These are phyloP conservation scores for Exocentrus adspersus DNA, from an alignment of 2,888 invertebrate genomes.

Conservation along the genomic window DNA sequence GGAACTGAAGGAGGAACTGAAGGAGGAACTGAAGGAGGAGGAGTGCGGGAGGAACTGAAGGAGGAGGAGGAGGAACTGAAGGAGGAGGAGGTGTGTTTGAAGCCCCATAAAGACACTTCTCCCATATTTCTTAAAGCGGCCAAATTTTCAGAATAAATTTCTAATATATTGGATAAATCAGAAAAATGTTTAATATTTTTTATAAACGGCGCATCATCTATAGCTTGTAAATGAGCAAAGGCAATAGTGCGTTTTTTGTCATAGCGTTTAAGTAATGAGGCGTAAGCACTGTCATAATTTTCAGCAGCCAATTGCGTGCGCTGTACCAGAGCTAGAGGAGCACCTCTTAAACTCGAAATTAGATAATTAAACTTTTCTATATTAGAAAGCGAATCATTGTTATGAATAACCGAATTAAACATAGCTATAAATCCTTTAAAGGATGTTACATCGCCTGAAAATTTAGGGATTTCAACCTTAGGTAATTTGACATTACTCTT, in stretches of 20 bases:
- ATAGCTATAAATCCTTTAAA: constrained; percentile 12
- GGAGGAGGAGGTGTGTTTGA: no score
- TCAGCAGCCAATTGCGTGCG: not conserved
- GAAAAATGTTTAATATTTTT: no score
- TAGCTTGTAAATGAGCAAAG: constrained; percentile 11
- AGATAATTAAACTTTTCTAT: constrained; percentile 27
- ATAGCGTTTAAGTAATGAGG: constrained; percentile 11
- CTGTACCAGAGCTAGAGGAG: constrained; percentile 14
- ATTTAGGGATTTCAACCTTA: constrained; percentile 11
- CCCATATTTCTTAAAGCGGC: no score
- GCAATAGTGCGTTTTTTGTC: constrained; percentile 8
- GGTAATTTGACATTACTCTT: constrained; percentile 18
- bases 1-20: no score
- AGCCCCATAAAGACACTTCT: no score
- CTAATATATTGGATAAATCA: no score
- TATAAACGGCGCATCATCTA: constrained; percentile 8
- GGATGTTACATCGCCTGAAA: constrained; percentile 13
- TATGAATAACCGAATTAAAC: constrained; percentile 9
- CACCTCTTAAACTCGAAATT: not conserved
- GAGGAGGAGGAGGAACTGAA: no score
- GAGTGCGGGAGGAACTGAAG: no score
- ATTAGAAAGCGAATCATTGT: not conserved
- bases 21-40: no score
- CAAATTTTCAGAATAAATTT: constrained; percentile 6
- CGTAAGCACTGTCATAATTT: constrained; percentile 11